Conservation (phyloP, 2,797 vertebrate species). For the Brotula barbata region DNA sequence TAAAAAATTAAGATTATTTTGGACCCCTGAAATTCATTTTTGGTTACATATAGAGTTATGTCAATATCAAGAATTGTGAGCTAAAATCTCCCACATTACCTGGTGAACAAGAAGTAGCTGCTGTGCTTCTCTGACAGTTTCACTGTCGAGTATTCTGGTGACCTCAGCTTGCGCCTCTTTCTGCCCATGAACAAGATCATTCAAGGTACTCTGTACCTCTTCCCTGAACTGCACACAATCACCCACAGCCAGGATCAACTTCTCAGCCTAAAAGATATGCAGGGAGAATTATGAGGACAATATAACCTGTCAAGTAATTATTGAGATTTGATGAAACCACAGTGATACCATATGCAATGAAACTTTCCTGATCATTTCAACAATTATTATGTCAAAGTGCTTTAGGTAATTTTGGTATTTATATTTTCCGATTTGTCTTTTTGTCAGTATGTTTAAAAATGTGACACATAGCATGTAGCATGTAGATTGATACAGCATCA, state of each 20-base stretch:
- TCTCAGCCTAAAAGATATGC: conserved; percentile 83
- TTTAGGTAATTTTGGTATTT: too few species aligned
- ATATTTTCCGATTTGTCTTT: too few species aligned
- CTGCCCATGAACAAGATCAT: conserved; percentile 86
- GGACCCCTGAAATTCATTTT: neutral
- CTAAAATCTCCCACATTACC: conserved; percentile 71
- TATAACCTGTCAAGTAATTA: too few species aligned
- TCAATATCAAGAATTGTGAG: conserved; percentile 1
- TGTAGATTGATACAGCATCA: too few species aligned
- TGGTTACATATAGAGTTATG: neutral
- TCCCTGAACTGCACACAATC: conserved; percentile 92
- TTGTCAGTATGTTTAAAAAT: too few species aligned
- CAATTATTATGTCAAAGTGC: too few species aligned
- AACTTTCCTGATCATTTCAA: too few species aligned
- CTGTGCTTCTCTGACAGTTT: conserved; percentile 89
- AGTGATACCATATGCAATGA: too few species aligned
- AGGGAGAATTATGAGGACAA: neutral
- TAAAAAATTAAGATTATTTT: neutral
- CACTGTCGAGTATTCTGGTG: conserved; percentile 86
- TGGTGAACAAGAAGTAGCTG: conserved; percentile 90
- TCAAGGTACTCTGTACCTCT: conserved; percentile 85
- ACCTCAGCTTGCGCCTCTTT: conserved; percentile 86
- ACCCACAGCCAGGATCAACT: conserved; percentile 85
- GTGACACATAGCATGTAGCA: too few species aligned
- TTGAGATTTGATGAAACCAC: neutral